These are phyloP conservation scores for Cyprinodon diabolis DNA, from an alignment of 2,797 vertebrate species.

Conservation along the genomic window DNA sequence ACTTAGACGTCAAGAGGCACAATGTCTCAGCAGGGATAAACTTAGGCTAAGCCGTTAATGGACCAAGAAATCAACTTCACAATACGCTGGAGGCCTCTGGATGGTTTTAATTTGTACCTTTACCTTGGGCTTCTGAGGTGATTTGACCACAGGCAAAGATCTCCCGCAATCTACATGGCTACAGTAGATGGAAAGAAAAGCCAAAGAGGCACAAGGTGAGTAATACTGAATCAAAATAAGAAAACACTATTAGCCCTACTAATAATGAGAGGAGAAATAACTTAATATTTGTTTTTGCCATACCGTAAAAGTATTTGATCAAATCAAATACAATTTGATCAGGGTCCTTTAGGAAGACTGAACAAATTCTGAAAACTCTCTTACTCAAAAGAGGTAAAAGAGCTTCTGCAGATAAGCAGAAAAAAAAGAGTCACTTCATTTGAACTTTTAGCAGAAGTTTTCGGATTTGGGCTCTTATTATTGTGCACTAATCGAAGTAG, in stretches of 20 bases:
- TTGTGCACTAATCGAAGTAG: too few relatives aligned
- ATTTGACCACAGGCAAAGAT: conserved; percentile 10
- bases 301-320: background rate
- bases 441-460: too few relatives aligned
- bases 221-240: background rate
- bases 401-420: too few relatives aligned
- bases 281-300: background rate
- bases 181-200: background rate
- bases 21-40: conserved; percentile 17
- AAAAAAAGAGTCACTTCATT: too few relatives aligned
- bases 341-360: too few relatives aligned
- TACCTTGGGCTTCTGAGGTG: conserved; percentile 1
- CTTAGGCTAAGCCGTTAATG: conserved; percentile 55
- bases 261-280: too few relatives aligned
- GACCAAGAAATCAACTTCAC: conserved; percentile 25
- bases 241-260: background rate
- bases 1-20: conserved; percentile 18
- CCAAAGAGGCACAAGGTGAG: background rate
- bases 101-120: conserved; percentile 21
- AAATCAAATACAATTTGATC: background rate
- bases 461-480: too few relatives aligned
- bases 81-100: conserved; percentile 15
- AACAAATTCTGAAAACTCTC: too few relatives aligned
- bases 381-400: too few relatives aligned
- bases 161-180: background rate